Conservation (phyloP, 1,140 invertebrate species). For the Macrotrachela quadricornifera region DNA sequence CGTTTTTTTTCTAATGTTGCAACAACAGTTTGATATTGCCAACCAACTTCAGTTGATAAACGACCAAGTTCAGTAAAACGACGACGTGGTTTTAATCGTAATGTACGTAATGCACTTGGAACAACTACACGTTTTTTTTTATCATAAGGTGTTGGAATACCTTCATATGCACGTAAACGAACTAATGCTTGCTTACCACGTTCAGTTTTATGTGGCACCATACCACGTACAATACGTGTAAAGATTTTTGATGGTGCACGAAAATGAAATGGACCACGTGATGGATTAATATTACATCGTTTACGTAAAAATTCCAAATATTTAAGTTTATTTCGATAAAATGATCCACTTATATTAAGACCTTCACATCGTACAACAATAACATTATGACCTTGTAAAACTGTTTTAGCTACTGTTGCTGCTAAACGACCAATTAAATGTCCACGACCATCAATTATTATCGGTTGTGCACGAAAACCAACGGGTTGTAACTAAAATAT, state of each 20-base stretch:
- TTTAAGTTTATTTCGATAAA: conserved; percentile 75
- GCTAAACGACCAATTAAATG: conserved; percentile 86
- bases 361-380: conserved; percentile 69
- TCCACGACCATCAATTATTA: conserved; percentile 87
- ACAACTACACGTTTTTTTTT: conserved; percentile 77
- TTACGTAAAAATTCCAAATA: conserved; percentile 87
- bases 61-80: conserved; percentile 71
- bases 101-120: conserved; percentile 73
- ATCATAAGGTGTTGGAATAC: conserved; percentile 82
- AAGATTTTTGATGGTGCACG: conserved; percentile 88
- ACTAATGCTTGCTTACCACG: conserved; percentile 75
- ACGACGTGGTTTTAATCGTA: conserved; percentile 77
- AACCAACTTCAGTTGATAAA: conserved; percentile 90
- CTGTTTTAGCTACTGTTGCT: conserved; percentile 73
- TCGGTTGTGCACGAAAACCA: conserved; percentile 40
- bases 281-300: conserved; percentile 91
- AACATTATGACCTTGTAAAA: conserved; percentile 52
- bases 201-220: conserved; percentile 91
- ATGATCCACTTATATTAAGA: conserved; percentile 93
- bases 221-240: conserved; percentile 83
- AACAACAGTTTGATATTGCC: conserved; percentile 93
- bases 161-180: conserved; percentile 79
- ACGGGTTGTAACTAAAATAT: too few relatives aligned
- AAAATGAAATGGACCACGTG: conserved; percentile 89
- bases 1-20: conserved; percentile 77